phyloP scores from a whole-genome alignment of 2,113 vertebrate genomes.

The Ageneiosus marmoratus region DNA sequence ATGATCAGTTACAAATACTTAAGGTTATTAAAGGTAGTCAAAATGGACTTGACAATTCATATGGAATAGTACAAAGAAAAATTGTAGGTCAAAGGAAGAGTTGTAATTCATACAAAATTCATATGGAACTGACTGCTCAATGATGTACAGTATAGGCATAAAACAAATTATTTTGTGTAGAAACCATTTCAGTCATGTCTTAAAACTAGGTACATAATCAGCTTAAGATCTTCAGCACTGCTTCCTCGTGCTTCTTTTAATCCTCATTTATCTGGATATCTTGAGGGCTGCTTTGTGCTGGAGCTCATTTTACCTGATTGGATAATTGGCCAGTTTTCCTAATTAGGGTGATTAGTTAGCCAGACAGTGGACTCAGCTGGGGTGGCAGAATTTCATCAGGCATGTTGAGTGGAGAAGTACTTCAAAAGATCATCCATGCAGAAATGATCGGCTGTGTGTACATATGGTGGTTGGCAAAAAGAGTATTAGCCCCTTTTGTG shows the following conservation, averaged over 20 bases:
- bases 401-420: not conserved
- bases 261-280: conserved; percentile 34
- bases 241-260: conserved; percentile 1
- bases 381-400: conserved; percentile 43
- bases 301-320: conserved; percentile 43
- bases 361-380: conserved; percentile 49
- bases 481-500: not conserved
- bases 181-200: not conserved
- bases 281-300: conserved; percentile 40
- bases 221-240: not conserved
- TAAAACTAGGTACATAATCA: not conserved
- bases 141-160: not conserved
- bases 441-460: conserved; percentile 17
- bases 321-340: conserved; percentile 49
- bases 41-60: not conserved
- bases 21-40: not conserved
- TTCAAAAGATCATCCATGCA: conserved; percentile 14
- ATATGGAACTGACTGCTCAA: not conserved
- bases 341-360: conserved; percentile 52
- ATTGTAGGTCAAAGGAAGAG: not conserved
- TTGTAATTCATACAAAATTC: not conserved
- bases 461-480: conserved; percentile 20
- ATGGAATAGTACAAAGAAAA: not conserved
- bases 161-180: not conserved
- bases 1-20: not conserved